Evolutionary conservation across 2,888 invertebrate species (phyloP), one percentile per base, ranked within the genome.

Genomic region (Cancer borealis): DNA sequence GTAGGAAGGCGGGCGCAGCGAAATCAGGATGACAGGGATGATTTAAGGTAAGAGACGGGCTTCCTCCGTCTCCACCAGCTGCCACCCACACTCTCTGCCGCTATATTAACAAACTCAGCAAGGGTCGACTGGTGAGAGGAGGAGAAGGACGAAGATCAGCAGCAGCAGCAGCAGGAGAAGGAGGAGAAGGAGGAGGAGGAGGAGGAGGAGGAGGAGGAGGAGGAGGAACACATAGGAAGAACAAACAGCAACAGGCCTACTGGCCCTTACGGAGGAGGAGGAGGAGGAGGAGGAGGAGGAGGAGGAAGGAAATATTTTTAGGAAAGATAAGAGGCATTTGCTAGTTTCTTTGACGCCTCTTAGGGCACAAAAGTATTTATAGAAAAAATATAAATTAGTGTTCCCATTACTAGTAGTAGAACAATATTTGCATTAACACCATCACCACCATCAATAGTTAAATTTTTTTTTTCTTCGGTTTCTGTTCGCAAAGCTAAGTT

Each of bases 71-170:
- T 60, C 60, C 21, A 21, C 60, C 21, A 60, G 21, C 60, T 60
- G 60, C 73, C 73, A 79, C 73, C n/a, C 73, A 79, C 73, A 79
- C 73, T 79, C 26, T 26, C 5, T 79, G 26, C 73, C 26, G 73
- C 73, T 26, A 79, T 79, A 79, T 79, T 79, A 79, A n/a, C 73
- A 26, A 21, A 26, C 73, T 79, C 73, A n/a, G 73, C 73, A n/a
- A 26, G 30, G n/a, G 73, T 79, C 73, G n/a, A 26, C 26, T 79
- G 73, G 73, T 79, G 73, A 79, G 73, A 79, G 73, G 73, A 79
- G 26, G 26, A 26, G 60, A 8, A 54, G 14, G 54, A 14, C 14
- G 21, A 60, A 21, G 21, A 60, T 17, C 21, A 60, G 60, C 4
- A 60, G 60, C 21, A 60, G 21, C 4, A 21, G 17, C 2, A 8